A percentile compares a stretch with the other conserved stretches of the same genome.
phyloP scores from a whole-genome alignment of 2,888 invertebrate species.

The Masnerella sp. region DNA sequence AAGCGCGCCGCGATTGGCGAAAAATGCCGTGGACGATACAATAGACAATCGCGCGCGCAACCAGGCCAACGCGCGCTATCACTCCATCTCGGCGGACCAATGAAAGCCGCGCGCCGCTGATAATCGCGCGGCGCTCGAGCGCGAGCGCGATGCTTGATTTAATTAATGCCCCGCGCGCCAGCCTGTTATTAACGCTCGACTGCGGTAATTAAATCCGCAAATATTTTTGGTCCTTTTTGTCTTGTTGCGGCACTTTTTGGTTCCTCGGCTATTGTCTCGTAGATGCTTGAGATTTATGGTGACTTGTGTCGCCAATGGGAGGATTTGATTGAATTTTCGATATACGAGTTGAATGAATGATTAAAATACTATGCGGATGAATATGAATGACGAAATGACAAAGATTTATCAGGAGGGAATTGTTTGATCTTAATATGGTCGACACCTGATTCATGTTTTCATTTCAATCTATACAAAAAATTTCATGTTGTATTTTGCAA shows the following conservation, averaged over 20 bases:
- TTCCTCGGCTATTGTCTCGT: no score
- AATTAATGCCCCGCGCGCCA: constrained; percentile 39
- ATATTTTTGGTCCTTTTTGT: not conserved
- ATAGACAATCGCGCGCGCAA: constrained; percentile 57
- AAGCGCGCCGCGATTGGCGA: constrained; percentile 46
- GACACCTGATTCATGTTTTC: no score
- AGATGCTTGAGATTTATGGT: constrained; percentile 19
- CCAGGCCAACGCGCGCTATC: constrained; percentile 54
- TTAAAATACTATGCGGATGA: no score
- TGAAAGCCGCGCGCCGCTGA: constrained; percentile 33
- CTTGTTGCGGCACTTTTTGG: no score
- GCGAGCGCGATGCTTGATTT: constrained; percentile 50
- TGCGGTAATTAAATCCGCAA: constrained; percentile 14
- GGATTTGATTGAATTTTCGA: constrained; percentile 27
- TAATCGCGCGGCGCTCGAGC: constrained; percentile 35
- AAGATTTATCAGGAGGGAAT: no score
- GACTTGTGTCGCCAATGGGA: constrained; percentile 14
- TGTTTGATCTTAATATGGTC: no score
- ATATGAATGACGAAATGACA: no score
- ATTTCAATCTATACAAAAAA: no score
- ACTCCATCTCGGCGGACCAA: constrained; percentile 44
- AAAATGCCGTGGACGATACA: constrained; percentile 57
- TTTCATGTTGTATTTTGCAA: no score
- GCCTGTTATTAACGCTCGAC: constrained; percentile 22
- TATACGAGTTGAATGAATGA: not conserved